Percentiles rank a stretch among this genome's conserved stretches.
These are phyloP conservation scores for Heteromyza rotundicornis DNA, from an alignment of 2,888 invertebrate species.

Conservation along the genomic window DNA sequence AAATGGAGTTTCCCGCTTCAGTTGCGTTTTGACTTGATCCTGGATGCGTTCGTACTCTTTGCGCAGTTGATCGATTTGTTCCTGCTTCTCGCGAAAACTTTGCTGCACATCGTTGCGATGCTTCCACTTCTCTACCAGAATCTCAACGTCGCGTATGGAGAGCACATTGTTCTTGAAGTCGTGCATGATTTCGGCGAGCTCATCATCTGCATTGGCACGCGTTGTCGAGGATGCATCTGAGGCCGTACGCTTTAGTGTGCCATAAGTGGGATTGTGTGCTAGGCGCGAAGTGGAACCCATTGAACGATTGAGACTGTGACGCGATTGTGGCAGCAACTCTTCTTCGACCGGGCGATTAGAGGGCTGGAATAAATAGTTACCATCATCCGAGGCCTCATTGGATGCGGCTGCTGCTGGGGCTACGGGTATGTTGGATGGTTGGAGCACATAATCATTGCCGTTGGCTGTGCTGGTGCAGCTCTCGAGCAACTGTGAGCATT, in stretches of 20 bases:
- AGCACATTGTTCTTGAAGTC: conserved; percentile 90
- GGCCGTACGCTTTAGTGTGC: conserved; percentile 58
- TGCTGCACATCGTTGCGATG: conserved; percentile 87
- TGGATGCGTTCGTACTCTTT: conserved; percentile 84
- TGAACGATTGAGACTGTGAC: conserved; percentile 39
- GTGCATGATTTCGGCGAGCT: conserved; percentile 84
- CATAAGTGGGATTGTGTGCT: conserved; percentile 43
- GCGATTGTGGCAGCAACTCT: conserved; percentile 37
- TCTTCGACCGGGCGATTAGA: conserved; percentile 60
- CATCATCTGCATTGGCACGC: conserved; percentile 68
- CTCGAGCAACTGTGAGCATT: conserved; percentile 60
- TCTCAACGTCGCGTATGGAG: conserved; percentile 83
- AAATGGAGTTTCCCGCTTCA: conserved; percentile 81
- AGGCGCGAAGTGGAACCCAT: conserved; percentile 41
- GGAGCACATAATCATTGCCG: conserved; percentile 67
- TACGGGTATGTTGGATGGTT: conserved; percentile 70
- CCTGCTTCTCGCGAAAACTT: conserved; percentile 83
- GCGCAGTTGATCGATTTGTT: conserved; percentile 80
- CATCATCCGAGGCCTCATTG: conserved; percentile 53
- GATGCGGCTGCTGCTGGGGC: conserved; percentile 58
- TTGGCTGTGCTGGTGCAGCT: conserved; percentile 46
- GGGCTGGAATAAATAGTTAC: conserved; percentile 60
- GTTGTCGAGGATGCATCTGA: conserved; percentile 57
- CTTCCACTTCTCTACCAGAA: conserved; percentile 85
- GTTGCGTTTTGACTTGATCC: conserved; percentile 74